Conservation (phyloP, 2,797 vertebrate species). For the Pelochelys cantorii region DNA sequence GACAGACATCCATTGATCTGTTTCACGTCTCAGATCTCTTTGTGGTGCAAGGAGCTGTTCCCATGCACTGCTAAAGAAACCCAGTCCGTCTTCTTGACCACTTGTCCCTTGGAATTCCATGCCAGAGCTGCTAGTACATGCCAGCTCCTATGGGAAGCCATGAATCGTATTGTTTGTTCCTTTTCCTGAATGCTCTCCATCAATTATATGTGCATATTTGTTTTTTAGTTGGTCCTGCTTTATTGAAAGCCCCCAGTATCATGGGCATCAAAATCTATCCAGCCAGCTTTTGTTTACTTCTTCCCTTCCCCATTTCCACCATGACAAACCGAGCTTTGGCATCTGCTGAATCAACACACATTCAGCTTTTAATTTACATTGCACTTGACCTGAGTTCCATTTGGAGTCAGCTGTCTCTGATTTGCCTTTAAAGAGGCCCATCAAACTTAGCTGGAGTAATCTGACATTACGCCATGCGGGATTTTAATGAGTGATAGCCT, state of each 20-base stretch:
- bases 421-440: not conserved
- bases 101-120: not conserved
- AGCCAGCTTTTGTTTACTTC: rapidly evolving
- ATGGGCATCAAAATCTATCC: not conserved
- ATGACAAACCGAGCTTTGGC: rapidly evolving
- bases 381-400: not conserved
- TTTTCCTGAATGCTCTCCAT: not conserved
- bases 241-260: rapidly evolving
- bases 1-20: not conserved
- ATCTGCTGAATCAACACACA: not conserved
- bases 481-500: not conserved
- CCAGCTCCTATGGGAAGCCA: too few species aligned
- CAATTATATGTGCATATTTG: rapidly evolving
- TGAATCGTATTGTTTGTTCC: not conserved
- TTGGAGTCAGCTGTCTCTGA: rapidly evolving
- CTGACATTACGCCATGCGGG: rapidly evolving
- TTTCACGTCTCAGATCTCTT: not conserved
- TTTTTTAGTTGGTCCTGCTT: not conserved
- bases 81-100: too few species aligned
- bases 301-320: not conserved
- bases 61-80: too few species aligned
- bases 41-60: too few species aligned
- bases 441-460: rapidly evolving
- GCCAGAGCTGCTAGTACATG: too few species aligned
- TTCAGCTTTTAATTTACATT: not conserved